These are phyloP conservation scores for Merodon equestris DNA, from an alignment of 2,888 invertebrate species.

Conservation along the genomic window DNA sequence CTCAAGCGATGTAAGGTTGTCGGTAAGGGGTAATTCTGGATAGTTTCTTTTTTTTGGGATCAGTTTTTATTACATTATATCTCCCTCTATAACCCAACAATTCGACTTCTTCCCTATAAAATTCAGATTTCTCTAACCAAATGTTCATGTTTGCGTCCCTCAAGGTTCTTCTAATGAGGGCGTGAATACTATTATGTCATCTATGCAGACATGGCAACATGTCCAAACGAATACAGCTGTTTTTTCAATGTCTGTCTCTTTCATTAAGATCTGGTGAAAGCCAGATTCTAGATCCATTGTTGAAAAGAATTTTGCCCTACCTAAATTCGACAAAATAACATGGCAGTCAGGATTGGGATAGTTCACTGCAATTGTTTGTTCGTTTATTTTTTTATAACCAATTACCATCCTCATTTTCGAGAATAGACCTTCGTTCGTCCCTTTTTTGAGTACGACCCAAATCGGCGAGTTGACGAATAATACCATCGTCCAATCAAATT, in stretches of 20 bases:
- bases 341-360: constrained; percentile 5
- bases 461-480: too few relatives aligned
- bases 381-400: constrained; percentile 3
- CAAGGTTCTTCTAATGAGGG: constrained; percentile 10
- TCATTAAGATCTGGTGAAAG: constrained; percentile 8
- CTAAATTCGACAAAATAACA: constrained; percentile 6
- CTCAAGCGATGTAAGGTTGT: constrained; percentile 8
- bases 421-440: not conserved
- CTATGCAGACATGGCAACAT: constrained; percentile 18
- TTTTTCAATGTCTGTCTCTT: not conserved
- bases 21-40: constrained; percentile 21
- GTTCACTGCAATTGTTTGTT: not conserved
- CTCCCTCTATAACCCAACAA: constrained; percentile 28
- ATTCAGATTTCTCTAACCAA: too few relatives aligned
- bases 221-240: constrained; percentile 10
- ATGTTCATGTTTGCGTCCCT: too few relatives aligned
- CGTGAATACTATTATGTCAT: too few relatives aligned
- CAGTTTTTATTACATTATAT: constrained; percentile 26
- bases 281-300: constrained; percentile 11
- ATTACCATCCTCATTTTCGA: constrained; percentile 8
- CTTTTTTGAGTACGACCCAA: too few relatives aligned
- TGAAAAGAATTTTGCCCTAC: constrained; percentile 4
- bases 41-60: too few relatives aligned
- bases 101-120: too few relatives aligned
- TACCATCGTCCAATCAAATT: too few relatives aligned